phyloP scores from a whole-genome alignment of 1,140 invertebrate species.

The Pseudomyrmex flavicornis region DNA sequence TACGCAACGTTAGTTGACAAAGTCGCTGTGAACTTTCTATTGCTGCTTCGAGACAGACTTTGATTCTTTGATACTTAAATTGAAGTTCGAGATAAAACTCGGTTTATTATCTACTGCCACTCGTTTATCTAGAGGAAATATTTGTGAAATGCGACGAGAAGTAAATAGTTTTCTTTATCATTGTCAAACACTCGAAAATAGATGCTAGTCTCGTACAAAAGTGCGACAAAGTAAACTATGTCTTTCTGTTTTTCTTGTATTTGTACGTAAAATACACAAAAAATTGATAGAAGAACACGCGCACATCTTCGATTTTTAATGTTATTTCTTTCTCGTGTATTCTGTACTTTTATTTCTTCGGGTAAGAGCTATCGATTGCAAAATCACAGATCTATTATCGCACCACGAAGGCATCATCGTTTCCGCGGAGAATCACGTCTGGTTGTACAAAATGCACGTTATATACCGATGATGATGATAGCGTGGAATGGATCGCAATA shows the following conservation, averaged over 20 bases:
- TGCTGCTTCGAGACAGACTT: too few relatives aligned
- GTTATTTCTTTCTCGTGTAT: too few relatives aligned
- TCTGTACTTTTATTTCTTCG: background rate
- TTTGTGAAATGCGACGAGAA: background rate
- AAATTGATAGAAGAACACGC: too few relatives aligned
- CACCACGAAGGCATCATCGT: background rate
- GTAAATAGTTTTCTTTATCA: background rate
- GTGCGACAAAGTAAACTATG: background rate
- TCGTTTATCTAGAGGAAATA: background rate
- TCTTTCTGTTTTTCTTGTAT: background rate
- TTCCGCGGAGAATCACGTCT: slow-evolving; percentile 2
- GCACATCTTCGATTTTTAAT: too few relatives aligned
- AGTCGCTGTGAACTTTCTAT: too few relatives aligned
- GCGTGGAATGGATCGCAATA: slow-evolving; percentile 4
- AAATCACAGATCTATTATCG: slow-evolving; percentile 12
- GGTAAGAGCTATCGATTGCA: background rate
- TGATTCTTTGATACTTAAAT: background rate
- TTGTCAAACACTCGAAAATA: background rate
- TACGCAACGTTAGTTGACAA: too few relatives aligned
- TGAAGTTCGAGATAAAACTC: background rate
- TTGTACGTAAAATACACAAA: too few relatives aligned
- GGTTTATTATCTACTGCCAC: background rate
- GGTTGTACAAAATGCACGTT: background rate
- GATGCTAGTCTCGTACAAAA: background rate
- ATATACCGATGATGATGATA: background rate